Evolutionary conservation across 2,888 invertebrate species (phyloP).

Genomic region (Pandemis cinnamomeana): DNA sequence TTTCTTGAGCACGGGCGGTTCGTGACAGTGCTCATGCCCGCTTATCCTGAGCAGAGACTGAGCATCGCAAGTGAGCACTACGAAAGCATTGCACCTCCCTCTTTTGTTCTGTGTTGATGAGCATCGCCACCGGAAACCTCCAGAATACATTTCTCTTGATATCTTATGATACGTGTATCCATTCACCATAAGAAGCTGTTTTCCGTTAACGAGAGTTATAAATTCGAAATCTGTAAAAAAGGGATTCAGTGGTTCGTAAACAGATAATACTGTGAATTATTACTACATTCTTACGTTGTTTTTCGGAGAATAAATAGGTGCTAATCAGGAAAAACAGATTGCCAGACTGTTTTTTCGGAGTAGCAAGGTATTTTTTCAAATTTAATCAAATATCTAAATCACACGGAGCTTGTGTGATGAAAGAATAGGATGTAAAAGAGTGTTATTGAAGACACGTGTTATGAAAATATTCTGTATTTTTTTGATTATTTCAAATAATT

Average conservation of each 20-base stretch:
- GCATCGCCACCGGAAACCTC: constrained; percentile 39
- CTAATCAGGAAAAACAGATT: neutral
- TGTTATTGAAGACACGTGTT: no score
- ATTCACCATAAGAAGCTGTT: constrained; percentile 37
- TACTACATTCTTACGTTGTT: neutral
- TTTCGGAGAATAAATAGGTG: neutral
- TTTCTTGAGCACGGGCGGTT: constrained; percentile 28
- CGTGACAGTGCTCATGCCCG: constrained; percentile 35
- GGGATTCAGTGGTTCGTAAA: neutral
- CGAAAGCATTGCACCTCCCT: constrained; percentile 37
- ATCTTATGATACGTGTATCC: constrained; percentile 39
- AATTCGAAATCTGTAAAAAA: constrained; percentile 36
- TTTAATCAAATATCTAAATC: neutral
- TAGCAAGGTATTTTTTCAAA: neutral
- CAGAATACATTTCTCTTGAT: constrained; percentile 39
- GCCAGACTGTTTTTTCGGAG: neutral
- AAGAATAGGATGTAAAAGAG: no score
- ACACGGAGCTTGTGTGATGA: no score
- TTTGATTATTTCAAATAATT: no score
- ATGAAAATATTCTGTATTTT: no score
- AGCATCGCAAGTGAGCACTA: constrained; percentile 36
- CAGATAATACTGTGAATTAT: neutral
- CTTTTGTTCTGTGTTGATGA: constrained; percentile 31
- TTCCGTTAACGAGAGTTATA: constrained; percentile 39
- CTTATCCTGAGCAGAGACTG: constrained; percentile 31